Base-by-base conservation (phyloP, 2,113 vertebrate genomes). In the Carettochelys insculpta region DNA sequence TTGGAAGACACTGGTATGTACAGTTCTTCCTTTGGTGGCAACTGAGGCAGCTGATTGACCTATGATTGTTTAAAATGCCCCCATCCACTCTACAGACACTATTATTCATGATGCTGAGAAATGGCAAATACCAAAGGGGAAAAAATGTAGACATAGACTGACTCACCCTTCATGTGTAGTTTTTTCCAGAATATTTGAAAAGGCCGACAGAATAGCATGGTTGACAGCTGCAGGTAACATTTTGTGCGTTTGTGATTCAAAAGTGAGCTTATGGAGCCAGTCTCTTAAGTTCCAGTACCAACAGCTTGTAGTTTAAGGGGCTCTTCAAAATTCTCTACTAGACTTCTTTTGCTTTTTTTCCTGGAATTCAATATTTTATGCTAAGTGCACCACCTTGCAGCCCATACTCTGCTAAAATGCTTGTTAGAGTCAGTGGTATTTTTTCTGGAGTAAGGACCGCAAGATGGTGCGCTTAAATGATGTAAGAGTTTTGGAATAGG, bases 51-150 rank as follows among this genome's bases (percentile, higher is more conserved):
- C 85, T 92, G 92, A 85, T 87, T 93, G 94, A 90, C 48, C 27
- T 5, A 50, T 56, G 51, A 88, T 90, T 52, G 24, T 85, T 95
- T 92, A 3, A 95, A 96, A 97, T 95, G 91, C 95, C 96, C 95
- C 86, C 90, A 95, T 89, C 83, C 45, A n/a, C 78, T 85, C 50
- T 6, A 11, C 50, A 87, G 80, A 83, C 81, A 83, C 77, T 95
- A 91, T 90, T 81, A 88, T 85, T 3, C 1, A 51, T 76, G 61
- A 52, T 90, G 61, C 87, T 71, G 71, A 90, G 76, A 77, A 79
- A 71, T 31, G 9, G 68, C 48, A 27, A 95, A 48, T 43, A n/a
- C n/a, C n/a, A n/a, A n/a, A n/a, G n/a, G n/a, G n/a, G 22, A 24
- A 43, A 43, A 9, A 80, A 91, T 78, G 83, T 89, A 94, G 88